phyloP scores from a whole-genome alignment of 92 coral and sea anemone species.

The Zoanthus gigantus region DNA sequence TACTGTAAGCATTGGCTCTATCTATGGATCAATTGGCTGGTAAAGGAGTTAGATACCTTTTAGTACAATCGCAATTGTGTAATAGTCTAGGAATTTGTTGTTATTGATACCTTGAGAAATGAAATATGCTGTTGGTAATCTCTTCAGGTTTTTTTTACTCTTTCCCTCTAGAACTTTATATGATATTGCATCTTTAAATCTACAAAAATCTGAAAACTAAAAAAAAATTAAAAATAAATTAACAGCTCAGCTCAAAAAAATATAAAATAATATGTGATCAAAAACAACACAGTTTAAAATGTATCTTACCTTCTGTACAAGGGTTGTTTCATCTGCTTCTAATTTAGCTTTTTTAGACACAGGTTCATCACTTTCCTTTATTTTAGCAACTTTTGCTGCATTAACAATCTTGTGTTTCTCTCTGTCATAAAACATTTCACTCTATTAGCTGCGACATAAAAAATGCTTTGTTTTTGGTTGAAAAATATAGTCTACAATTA shows the following conservation, averaged over 20 bases:
- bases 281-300: neutral
- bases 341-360: conserved; percentile 28
- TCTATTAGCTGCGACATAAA: too few relatives aligned
- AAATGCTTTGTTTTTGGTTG: too few relatives aligned
- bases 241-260: neutral
- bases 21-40: too few relatives aligned
- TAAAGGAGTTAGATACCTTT: too few relatives aligned
- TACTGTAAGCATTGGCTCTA: too few relatives aligned
- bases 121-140: conserved; percentile 85
- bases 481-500: too few relatives aligned
- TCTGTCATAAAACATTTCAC: neutral
- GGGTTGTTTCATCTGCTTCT: conserved; percentile 26
- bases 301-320: conserved; percentile 29
- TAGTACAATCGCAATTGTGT: neutral
- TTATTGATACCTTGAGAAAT: conserved; percentile 79
- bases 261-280: neutral
- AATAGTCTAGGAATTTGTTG: too few relatives aligned
- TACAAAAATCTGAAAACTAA: conserved; percentile 88
- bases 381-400: conserved; percentile 5
- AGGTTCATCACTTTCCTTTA: conserved; percentile 14
- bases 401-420: conserved; percentile 31
- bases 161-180: conserved; percentile 70
- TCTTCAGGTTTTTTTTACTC: conserved; percentile 75
- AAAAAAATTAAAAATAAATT: neutral
- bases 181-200: conserved; percentile 85